phyloP scores from a whole-genome alignment of 2,113 vertebrate genomes.

The Eptesicus fuscus region DNA sequence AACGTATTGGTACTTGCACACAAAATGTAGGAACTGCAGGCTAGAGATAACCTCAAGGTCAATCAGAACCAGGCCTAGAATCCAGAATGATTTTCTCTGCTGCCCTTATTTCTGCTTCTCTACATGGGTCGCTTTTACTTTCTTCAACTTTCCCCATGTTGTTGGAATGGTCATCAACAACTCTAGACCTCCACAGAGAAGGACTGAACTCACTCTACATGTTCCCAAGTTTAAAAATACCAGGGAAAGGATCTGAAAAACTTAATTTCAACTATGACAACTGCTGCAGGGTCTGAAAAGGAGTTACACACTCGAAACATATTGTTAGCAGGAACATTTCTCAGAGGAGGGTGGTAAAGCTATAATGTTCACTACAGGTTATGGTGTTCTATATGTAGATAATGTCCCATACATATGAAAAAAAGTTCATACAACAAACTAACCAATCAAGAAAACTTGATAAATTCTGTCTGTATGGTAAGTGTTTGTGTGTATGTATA shows the following conservation, averaged over 20 bases:
- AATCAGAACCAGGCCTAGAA: background rate
- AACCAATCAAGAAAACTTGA: background rate
- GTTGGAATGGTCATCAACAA: background rate
- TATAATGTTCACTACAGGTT: too few species aligned
- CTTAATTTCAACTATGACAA: background rate
- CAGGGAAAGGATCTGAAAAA: background rate
- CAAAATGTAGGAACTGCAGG: background rate
- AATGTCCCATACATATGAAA: background rate
- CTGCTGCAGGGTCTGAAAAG: background rate
- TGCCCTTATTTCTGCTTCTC: background rate
- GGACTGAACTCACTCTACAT: background rate
- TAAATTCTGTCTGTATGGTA: background rate
- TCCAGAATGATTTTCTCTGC: background rate
- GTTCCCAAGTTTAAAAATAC: background rate
- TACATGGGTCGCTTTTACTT: background rate
- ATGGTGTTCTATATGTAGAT: background rate
- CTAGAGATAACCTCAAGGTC: background rate
- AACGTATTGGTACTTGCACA: background rate
- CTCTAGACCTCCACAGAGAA: background rate
- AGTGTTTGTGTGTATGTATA: background rate
- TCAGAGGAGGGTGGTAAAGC: background rate
- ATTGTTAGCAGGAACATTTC: background rate
- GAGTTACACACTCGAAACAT: background rate
- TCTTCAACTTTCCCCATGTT: background rate
- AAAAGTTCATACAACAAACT: background rate